These are phyloP conservation scores for Oryctes rhinoceros DNA, from an alignment of 1,140 invertebrate species.

Conservation along the genomic window DNA sequence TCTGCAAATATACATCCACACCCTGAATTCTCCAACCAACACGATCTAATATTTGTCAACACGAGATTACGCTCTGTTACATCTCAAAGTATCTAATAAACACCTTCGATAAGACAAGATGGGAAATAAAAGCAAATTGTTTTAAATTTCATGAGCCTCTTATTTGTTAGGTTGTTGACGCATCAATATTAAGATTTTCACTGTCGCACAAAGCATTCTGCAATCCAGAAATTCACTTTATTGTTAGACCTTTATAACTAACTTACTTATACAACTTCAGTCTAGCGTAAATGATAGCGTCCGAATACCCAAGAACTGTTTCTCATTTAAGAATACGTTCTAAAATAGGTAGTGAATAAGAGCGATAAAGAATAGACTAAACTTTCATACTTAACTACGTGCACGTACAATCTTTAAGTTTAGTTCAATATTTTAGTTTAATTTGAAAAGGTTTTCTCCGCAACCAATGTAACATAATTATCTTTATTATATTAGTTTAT, in stretches of 20 bases:
- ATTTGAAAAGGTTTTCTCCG: too few relatives aligned
- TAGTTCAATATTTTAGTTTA: too few relatives aligned
- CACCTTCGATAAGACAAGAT: conserved; percentile 18
- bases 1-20: background rate
- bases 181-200: background rate
- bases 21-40: background rate
- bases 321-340: too few relatives aligned
- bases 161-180: background rate
- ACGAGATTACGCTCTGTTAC: background rate
- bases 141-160: background rate
- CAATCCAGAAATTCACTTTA: background rate
- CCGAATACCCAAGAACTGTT: too few relatives aligned
- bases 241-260: background rate
- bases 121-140: conserved; percentile 12
- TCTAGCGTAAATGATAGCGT: background rate
- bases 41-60: background rate
- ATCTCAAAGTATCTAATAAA: conserved; percentile 11
- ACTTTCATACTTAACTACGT: too few relatives aligned
- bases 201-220: background rate
- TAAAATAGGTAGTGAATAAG: too few relatives aligned
- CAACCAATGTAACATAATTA: too few relatives aligned
- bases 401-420: too few relatives aligned
- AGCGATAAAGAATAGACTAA: too few relatives aligned
- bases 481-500: too few relatives aligned
- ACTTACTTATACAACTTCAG: background rate